Evolutionary conservation across 2,888 invertebrate genomes (phyloP), one percentile per base, ranked within the genome.

Genomic region (Xestobium rufovillosum): DNA sequence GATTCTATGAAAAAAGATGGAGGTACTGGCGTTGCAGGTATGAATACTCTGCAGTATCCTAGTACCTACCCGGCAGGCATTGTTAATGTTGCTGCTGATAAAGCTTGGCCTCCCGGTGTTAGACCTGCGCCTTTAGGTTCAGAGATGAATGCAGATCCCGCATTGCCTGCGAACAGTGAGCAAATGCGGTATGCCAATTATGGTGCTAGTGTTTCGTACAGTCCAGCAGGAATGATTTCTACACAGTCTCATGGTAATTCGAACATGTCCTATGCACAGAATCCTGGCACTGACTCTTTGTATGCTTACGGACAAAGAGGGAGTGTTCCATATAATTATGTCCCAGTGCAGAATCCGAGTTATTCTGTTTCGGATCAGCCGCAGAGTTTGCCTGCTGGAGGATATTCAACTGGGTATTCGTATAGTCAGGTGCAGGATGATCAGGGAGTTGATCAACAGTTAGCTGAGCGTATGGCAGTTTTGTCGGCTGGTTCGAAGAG

Each of bases 101-200:
- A 68, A 14, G 66, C 70, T 30, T 72, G 73, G 48, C 73, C 79
- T 34, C 78, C 80, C 1, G 72, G 76, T 1, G 69, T 81, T 2
- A 66, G 83, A 28, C 84, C 84, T 0, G 70, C 80, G 25, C 83
- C 83, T 0, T 69, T 84, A 3, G 84, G 84, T 3, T 83, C 83
- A 1, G 84, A 84, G 69, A 73, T 61, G 13, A 54, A 45, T 27
- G 32, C 38, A 6, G 42, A 41, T 69, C 70, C 60, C 48, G 38
- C 42, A 30, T 39, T 55, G 55, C 44, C 39, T 30, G 34, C 14
- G 13, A 19, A 6, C 23, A n/a, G 23, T 8, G 23, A 19, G n/a
- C 23, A 19, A 19, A n/a, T 19, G n/a, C 23, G n/a, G 6, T 19
- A 19, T 19, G 23, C 6, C n/a, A n/a, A n/a, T 19, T 19, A 19